Conservation (phyloP, 2,888 invertebrate genomes). For the Amiota communis region DNA sequence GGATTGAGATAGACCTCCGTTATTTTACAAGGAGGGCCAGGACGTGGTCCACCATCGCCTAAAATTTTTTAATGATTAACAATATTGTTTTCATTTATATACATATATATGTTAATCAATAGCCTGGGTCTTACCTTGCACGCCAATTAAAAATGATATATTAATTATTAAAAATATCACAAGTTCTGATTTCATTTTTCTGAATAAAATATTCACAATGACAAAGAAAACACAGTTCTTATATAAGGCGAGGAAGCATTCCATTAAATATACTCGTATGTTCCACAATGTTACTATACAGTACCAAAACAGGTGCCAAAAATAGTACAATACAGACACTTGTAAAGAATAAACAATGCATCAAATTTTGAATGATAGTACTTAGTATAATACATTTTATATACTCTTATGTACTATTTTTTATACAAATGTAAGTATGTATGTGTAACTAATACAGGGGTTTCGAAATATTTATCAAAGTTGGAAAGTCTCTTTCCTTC, state of each 20-base stretch:
- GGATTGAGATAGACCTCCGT: slow-evolving; percentile 42
- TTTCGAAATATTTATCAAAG: no score
- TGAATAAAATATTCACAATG: slow-evolving; percentile 16
- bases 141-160: slow-evolving; percentile 9
- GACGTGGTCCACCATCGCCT: slow-evolving; percentile 14
- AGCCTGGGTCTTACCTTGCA: background rate
- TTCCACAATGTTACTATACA: no score
- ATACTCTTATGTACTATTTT: no score
- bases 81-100: slow-evolving; percentile 4
- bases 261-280: no score
- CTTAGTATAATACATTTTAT: background rate
- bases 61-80: background rate
- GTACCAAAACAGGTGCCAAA: no score
- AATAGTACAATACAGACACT: no score
- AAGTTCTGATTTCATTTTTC: slow-evolving; percentile 24
- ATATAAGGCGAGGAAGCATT: no score
- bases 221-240: no score
- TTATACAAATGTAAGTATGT: no score
- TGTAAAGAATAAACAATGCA: no score
- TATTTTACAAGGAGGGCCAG: slow-evolving; percentile 20
- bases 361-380: background rate
- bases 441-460: no score
- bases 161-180: background rate
- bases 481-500: no score
- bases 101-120: background rate